Evolutionary conservation across 2,888 invertebrate species (phyloP).

Genomic region (Trachelus tabidus): DNA sequence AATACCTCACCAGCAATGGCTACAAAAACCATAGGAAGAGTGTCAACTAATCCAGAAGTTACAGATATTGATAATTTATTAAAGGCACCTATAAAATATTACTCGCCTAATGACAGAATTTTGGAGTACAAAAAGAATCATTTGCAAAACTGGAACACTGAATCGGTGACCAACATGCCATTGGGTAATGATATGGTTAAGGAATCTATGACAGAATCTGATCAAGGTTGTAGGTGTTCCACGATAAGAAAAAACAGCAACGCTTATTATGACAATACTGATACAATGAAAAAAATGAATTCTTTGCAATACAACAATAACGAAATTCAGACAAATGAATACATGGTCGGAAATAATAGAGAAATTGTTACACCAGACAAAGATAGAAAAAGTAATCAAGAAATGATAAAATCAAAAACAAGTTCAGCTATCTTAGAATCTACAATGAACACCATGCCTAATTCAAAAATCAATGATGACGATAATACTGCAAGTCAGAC

Average conservation of each 20-base stretch:
- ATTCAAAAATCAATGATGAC: neutral
- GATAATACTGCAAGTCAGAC: neutral
- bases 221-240: neutral
- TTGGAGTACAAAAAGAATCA: conserved; percentile 42
- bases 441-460: neutral
- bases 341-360: neutral
- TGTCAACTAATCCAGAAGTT: neutral
- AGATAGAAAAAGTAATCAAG: neutral
- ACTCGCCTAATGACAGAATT: conserved; percentile 38
- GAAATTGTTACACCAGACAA: neutral
- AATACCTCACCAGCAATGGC: neutral
- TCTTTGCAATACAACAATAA: neutral
- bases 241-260: neutral
- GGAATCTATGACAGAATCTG: conserved; percentile 1
- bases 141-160: neutral
- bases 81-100: conserved; percentile 42
- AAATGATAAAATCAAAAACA: neutral
- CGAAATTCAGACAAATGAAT: neutral
- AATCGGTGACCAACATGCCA: neutral
- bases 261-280: neutral
- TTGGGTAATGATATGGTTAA: neutral
- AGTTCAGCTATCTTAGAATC: neutral
- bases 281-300: neutral
- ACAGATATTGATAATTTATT: neutral
- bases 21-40: neutral